These are phyloP conservation scores for Hecatera dysodea DNA, from an alignment of 2,888 invertebrate species.

Conservation along the genomic window DNA sequence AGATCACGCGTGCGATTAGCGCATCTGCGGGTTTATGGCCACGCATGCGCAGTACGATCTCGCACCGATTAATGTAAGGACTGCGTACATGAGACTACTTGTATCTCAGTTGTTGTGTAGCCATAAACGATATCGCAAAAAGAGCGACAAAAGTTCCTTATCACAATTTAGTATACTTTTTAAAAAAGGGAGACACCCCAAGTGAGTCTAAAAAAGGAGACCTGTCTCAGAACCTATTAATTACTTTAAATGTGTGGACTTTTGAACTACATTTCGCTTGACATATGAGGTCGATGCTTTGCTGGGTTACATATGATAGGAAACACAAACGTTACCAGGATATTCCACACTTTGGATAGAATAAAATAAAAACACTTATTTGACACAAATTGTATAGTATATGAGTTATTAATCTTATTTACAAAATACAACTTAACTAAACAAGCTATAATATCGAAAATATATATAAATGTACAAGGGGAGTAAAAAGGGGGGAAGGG, in stretches of 20 bases:
- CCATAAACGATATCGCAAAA: neutral
- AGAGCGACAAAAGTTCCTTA: neutral
- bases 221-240: neutral
- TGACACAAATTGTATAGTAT: too few relatives aligned
- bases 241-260: neutral
- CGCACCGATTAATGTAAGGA: constrained; percentile 31
- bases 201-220: neutral
- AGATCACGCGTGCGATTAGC: constrained; percentile 54
- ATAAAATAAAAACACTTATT: too few relatives aligned
- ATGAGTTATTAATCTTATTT: too few relatives aligned
- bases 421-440: too few relatives aligned
- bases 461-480: too few relatives aligned
- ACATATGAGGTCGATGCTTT: too few relatives aligned
- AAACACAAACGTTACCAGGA: too few relatives aligned
- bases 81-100: neutral
- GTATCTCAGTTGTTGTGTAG: neutral
- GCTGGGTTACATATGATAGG: too few relatives aligned
- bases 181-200: neutral
- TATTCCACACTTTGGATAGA: too few relatives aligned
- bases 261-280: too few relatives aligned
- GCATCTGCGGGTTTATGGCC: constrained; percentile 24
- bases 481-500: too few relatives aligned
- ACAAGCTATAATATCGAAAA: too few relatives aligned
- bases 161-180: neutral
- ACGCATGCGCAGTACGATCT: constrained; percentile 27